Percentiles rank a stretch among this genome's conserved stretches.
Conservation (phyloP, 2,113 vertebrate genomes). For the Ancistrus triradiatus region DNA sequence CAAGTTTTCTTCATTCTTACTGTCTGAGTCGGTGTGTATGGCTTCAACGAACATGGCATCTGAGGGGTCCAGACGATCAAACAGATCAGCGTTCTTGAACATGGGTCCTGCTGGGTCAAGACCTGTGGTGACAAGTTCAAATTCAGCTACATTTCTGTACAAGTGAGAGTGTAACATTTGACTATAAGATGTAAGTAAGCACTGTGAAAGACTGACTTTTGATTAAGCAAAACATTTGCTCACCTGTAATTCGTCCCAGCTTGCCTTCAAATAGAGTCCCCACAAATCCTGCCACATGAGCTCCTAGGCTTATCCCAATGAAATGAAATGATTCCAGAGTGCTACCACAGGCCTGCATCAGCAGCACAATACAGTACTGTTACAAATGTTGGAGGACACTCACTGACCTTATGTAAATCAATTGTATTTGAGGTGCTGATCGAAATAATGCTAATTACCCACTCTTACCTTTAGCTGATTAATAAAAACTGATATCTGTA, state of each 20-base stretch:
- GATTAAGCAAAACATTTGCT: neutral
- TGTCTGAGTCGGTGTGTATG: conserved; percentile 90
- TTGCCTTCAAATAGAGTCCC: conserved; percentile 81
- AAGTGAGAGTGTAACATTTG: neutral
- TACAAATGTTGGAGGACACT: neutral
- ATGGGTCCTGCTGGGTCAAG: conserved; percentile 89
- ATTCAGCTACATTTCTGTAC: neutral
- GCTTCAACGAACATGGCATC: conserved; percentile 92
- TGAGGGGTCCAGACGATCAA: conserved; percentile 82
- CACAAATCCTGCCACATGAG: conserved; percentile 84
- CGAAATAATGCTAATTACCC: too few relatives aligned
- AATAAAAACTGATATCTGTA: conserved; percentile 80
- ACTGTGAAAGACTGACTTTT: too few relatives aligned
- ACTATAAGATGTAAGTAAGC: too few relatives aligned
- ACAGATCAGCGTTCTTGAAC: conserved; percentile 78
- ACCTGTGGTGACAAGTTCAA: conserved; percentile 59
- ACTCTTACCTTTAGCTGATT: conserved; percentile 67
- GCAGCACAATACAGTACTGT: conserved; percentile 9
- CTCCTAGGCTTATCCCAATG: conserved; percentile 89
- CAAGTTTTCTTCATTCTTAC: conserved; percentile 65
- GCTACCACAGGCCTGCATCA: conserved; percentile 71
- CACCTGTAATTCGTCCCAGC: conserved; percentile 93
- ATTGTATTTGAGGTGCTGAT: too few relatives aligned
- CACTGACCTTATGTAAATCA: too few relatives aligned
- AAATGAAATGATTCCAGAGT: conserved; percentile 82